Evolutionary conservation across 2,797 vertebrate species (phyloP), one percentile per base, ranked within the genome.

Genomic region (Xenops minutus): DNA sequence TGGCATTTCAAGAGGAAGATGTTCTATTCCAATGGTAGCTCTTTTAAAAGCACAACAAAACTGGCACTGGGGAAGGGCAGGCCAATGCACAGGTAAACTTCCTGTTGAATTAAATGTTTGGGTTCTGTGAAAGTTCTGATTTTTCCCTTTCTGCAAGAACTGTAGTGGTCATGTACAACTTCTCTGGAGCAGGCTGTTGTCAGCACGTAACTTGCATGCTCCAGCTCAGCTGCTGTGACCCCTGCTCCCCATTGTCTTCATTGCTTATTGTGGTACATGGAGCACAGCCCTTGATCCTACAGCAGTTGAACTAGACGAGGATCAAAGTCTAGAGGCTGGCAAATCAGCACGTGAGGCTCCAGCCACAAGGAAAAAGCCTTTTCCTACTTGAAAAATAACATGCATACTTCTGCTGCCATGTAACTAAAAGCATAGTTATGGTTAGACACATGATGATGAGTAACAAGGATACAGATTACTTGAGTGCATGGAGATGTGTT

Each of bases 381-480:
- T 82, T 68, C 78, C 54, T 79, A 79, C 78, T 87, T 85, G 77
- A 64, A 93, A 89, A 87, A 69, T 71, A 71, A 49, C 20, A 3
- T 6, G 26, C 72, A 63, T 94, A 9, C 67, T 89, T 96, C 61
- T 89, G 63, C 83, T 88, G 67, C 81, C 81, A 13, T 32, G 75
- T 74, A 91, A 91, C 84, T 87, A 41, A 89, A 86, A 91, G 27
- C 79, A 69, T 32, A 71, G 61, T 77, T 91, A 59, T 75, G 94
- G 92, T 75, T 71, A 84, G 73, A 58, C 87, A 72, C 7, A 0
- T 93, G 96, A 58, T 15, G 49, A 58, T 95, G 96, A 96, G 73
- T 94, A 90, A 89, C 30, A 69, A 78, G 69, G 89, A 85, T 66
- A 59, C 30, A 85, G 75, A 83, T 88, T 71, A 63, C 58, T n/a